A percentile compares a stretch with the other conserved stretches of the same genome.
Conservation (phyloP, 2,113 vertebrate genomes). For the Colossoma macropomum region DNA sequence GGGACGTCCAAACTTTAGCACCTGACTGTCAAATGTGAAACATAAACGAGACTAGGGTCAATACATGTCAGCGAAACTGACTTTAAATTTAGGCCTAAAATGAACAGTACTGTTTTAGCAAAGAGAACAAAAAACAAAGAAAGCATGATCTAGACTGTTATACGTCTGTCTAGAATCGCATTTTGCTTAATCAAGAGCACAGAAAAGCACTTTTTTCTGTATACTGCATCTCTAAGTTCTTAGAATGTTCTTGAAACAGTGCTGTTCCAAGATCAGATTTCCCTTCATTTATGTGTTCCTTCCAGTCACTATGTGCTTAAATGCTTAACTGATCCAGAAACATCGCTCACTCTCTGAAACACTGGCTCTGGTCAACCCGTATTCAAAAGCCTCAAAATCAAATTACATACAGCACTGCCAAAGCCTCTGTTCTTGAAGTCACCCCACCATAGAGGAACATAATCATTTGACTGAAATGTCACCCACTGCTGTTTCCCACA, state of each 20-base stretch:
- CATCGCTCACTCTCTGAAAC: not conserved
- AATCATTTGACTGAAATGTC: conserved; percentile 28
- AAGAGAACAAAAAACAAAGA: too few species aligned
- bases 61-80: too few species aligned
- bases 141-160: too few species aligned
- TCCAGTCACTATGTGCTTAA: not conserved
- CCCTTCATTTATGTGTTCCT: not conserved
- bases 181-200: too few species aligned
- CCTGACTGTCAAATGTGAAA: too few species aligned
- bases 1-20: too few species aligned
- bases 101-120: too few species aligned
- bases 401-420: conserved; percentile 34
- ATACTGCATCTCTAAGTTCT: not conserved
- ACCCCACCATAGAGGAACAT: conserved; percentile 3
- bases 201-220: not conserved
- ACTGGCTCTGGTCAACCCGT: not conserved
- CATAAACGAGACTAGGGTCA: too few species aligned
- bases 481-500: conserved; percentile 29
- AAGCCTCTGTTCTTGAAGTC: conserved; percentile 19
- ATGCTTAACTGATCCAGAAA: conserved; percentile 10
- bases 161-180: too few species aligned
- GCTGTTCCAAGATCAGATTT: not conserved
- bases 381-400: conserved; percentile 9
- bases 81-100: too few species aligned
- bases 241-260: not conserved